Conservation (phyloP, 2,113 vertebrate species). For the Vimba vimba region DNA sequence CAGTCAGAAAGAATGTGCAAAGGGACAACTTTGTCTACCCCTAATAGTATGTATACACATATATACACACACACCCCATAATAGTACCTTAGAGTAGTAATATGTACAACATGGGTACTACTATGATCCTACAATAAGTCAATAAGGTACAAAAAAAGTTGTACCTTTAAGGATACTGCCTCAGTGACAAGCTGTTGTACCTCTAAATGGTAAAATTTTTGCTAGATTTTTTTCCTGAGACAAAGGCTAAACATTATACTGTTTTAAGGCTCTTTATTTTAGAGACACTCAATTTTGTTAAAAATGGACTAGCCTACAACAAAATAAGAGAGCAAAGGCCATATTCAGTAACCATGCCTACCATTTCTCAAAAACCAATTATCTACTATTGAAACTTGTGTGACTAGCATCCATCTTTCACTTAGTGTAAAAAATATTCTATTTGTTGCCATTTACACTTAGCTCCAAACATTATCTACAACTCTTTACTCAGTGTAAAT, state of each 20-base stretch:
- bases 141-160: too few relatives aligned
- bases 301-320: background rate
- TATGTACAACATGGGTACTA: too few relatives aligned
- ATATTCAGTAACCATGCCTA: background rate
- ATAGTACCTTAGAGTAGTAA: background rate
- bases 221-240: background rate
- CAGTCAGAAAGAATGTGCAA: too few relatives aligned
- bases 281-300: too few relatives aligned
- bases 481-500: conserved; percentile 8
- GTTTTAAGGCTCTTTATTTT: too few relatives aligned
- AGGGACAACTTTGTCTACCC: background rate
- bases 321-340: background rate
- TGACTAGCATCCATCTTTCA: background rate
- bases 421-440: background rate
- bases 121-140: too few relatives aligned
- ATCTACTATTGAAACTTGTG: background rate
- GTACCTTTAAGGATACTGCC: too few relatives aligned
- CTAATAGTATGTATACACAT: background rate
- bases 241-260: background rate
- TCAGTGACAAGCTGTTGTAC: background rate
- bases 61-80: too few relatives aligned
- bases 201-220: background rate
- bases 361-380: background rate
- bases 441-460: background rate
- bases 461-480: background rate